These are phyloP conservation scores for Sebastes iracundus DNA, from an alignment of 2,797 vertebrate genomes.

Conservation along the genomic window DNA sequence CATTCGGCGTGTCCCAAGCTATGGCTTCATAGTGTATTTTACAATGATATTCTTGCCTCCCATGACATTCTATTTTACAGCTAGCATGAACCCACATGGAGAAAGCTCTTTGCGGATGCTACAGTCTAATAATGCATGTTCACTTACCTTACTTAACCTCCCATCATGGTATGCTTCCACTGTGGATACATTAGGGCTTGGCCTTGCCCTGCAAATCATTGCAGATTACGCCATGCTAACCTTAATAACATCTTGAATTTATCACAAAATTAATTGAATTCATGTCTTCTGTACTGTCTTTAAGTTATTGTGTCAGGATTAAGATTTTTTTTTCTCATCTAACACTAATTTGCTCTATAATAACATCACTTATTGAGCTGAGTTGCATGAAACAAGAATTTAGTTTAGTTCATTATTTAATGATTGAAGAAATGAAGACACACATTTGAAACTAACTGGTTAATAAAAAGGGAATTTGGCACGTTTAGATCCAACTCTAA, in stretches of 20 bases:
- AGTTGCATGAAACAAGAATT: conserved; percentile 17
- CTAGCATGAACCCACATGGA: conserved; percentile 32
- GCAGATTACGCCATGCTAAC: not conserved
- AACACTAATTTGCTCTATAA: not conserved
- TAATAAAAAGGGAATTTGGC: not conserved
- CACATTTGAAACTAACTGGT: not conserved
- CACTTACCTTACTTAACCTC: not conserved
- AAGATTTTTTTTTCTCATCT: not conserved
- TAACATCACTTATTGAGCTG: not conserved
- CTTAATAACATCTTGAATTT: not conserved
- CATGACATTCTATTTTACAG: conserved; percentile 14
- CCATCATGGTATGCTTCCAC: not conserved
- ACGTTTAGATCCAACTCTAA: not conserved
- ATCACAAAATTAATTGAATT: not conserved
- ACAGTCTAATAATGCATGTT: conserved; percentile 39
- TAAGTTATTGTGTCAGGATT: not conserved
- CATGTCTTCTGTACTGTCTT: not conserved
- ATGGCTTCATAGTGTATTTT: conserved; percentile 94
- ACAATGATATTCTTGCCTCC: conserved; percentile 95
- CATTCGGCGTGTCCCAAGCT: conserved; percentile 97
- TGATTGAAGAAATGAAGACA: not conserved
- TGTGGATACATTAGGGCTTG: not conserved
- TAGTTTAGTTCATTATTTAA: not conserved
- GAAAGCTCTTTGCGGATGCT: not conserved
- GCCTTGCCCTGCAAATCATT: not conserved